Evolutionary conservation across 53 echinoderm and acorn worm species (phyloP), one percentile per base, ranked within the genome.

Genomic region (Antedon mediterranea): DNA sequence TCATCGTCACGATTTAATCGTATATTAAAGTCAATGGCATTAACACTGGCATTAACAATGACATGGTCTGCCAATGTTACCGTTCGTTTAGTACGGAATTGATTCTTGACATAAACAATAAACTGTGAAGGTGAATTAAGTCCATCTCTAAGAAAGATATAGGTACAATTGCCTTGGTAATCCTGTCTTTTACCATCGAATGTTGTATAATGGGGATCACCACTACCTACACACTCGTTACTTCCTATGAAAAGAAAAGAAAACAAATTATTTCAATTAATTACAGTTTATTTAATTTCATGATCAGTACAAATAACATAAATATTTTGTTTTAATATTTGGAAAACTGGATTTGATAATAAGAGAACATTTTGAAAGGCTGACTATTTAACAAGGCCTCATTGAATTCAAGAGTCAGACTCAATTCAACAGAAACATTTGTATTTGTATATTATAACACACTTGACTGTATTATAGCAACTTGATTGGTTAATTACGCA

Each of bases 171-270:
- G 30, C 79, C 79, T 71, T 71, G 71, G 33, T 31, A 79, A 71
- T 79, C 79, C 11, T 71, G 30, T 32, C 33, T 79, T 14, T 79
- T 31, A 5, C 79, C 79, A 72, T 79, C 79, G 32, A 79, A 79
- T 28, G 71, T 71, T 5, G 71, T 33, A 32, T 79, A 79, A 79
- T 79, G 79, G 30, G 79, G 79, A 72, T 79, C 79, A 0, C 79
- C 79, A 70, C 72, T 71, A 27, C 71, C 79, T 18, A 14, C 0
- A 28, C 79, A 79, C n/a, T 29, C 30, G 0, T 18, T 32, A 57
- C 57, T 6, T 31, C 72, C 72, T 78, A 30, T 28, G 27, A 42
- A 78, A 78, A n/a, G n/a, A n/a, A n/a, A n/a, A n/a, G n/a, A n/a
- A n/a, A n/a, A n/a, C n/a, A n/a, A n/a, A n/a, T n/a, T n/a, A n/a